Conservation (phyloP, 64 coral and sea anemone genomes). For the Pachyseris speciosa region DNA sequence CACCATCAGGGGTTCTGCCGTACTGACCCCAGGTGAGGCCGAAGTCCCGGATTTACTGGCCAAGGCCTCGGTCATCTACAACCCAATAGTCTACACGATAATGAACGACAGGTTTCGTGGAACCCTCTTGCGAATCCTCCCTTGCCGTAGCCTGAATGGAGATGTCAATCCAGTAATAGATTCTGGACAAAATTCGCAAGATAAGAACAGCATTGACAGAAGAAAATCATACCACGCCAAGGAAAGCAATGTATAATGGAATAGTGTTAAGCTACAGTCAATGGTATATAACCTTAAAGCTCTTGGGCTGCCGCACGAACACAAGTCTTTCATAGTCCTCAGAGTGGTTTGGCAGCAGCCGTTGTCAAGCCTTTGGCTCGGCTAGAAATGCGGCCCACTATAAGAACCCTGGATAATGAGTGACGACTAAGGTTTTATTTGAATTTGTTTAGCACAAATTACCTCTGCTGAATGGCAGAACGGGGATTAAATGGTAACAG, state of each 20-base stretch:
- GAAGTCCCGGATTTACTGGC: conserved; percentile 75
- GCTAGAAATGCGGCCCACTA: no score
- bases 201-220: background rate
- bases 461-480: no score
- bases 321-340: no score
- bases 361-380: no score
- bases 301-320: no score
- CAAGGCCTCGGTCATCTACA: conserved; percentile 80
- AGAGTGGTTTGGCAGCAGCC: no score
- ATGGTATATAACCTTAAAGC: no score
- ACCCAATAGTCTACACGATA: conserved; percentile 62
- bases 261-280: no score
- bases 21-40: conserved; percentile 15
- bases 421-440: no score
- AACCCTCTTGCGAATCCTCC: background rate
- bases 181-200: background rate
- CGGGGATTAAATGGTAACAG: no score
- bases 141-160: background rate
- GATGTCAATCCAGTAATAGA: background rate
- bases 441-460: no score
- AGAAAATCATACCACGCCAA: background rate
- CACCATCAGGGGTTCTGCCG: conserved; percentile 1
- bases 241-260: background rate
- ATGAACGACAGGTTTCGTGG: conserved; percentile 50
- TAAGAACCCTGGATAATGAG: no score